These are phyloP conservation scores for Sclerodermus sp. DNA, from an alignment of 2,888 invertebrate species.

Conservation along the genomic window DNA sequence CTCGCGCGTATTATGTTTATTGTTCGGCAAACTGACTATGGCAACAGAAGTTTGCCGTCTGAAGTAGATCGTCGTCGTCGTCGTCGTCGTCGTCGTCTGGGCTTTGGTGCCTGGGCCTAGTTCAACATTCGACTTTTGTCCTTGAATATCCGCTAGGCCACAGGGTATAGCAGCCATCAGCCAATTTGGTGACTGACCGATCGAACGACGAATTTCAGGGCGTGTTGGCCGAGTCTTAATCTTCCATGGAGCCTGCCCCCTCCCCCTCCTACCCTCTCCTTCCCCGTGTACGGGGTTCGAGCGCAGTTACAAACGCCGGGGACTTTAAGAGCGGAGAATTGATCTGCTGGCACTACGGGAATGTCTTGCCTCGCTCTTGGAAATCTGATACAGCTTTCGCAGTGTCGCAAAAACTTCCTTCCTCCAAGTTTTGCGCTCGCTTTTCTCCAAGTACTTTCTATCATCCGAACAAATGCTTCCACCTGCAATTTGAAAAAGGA, in stretches of 20 bases:
- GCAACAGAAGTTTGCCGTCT: background rate
- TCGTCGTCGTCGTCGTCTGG: background rate
- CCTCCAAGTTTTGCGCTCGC: slow-evolving; percentile 19
- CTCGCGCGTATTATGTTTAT: background rate
- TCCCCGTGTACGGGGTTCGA: no score
- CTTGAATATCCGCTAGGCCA: slow-evolving; percentile 30
- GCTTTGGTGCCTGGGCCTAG: slow-evolving; percentile 5
- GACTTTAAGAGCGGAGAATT: no score
- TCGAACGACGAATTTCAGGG: no score
- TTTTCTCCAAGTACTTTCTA: slow-evolving; percentile 25
- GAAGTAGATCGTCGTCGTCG: no score
- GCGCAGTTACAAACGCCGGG: no score
- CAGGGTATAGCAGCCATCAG: no score
- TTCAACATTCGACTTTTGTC: slow-evolving; percentile 33
- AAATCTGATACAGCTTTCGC: slow-evolving; percentile 33
- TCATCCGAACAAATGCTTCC: slow-evolving; percentile 18
- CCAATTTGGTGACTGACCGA: no score
- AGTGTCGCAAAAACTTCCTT: slow-evolving; percentile 32
- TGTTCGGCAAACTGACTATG: background rate
- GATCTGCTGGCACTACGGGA: slow-evolving; percentile 12
- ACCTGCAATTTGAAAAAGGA: slow-evolving; percentile 5
- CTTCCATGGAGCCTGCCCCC: no score
- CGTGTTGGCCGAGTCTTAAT: no score
- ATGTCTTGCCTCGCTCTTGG: slow-evolving; percentile 18
- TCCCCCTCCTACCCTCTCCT: no score